Conservation (phyloP, 1,140 invertebrate species). For the Drosophila yakuba region DNA sequence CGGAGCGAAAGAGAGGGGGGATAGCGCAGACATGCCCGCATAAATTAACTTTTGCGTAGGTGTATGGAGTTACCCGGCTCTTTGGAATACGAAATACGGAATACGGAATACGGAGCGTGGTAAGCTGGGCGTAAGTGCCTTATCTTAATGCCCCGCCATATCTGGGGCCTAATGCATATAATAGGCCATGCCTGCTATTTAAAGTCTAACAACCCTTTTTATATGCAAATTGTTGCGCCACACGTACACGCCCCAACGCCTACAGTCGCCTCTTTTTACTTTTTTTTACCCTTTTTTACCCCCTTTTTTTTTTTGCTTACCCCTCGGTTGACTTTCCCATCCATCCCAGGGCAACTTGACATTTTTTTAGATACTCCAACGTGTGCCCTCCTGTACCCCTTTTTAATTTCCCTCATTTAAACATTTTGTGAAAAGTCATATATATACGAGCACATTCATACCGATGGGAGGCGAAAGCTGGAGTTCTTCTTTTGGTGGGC, state of each 20-base stretch:
- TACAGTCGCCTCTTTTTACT: conserved; percentile 1
- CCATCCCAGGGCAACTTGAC: conserved; percentile 61
- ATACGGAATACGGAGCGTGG: conserved; percentile 16
- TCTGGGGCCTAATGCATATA: conserved; percentile 79
- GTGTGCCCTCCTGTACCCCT: conserved; percentile 13
- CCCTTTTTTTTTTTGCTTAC: conserved; percentile 3
- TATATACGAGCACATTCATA: conserved; percentile 2
- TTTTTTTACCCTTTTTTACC: too few relatives aligned
- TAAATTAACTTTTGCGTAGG: conserved; percentile 77
- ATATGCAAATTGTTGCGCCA: conserved; percentile 81
- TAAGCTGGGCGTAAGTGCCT: conserved; percentile 78
- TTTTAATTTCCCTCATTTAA: conserved; percentile 78
- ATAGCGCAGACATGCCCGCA: conserved; percentile 59
- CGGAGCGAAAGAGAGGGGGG: not conserved
- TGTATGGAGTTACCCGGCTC: conserved; percentile 26
- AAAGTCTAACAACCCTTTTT: conserved; percentile 83
- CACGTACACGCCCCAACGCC: conserved; percentile 67
- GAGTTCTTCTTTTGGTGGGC: conserved; percentile 21
- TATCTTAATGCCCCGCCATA: conserved; percentile 78
- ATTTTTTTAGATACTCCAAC: conserved; percentile 66
- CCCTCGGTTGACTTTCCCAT: conserved; percentile 9
- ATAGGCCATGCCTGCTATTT: conserved; percentile 78
- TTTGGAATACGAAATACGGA: conserved; percentile 10
- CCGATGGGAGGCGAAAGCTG: conserved; percentile 1
- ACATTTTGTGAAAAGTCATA: conserved; percentile 64